phyloP scores from a whole-genome alignment of 1,140 invertebrate species.

The Catajapyx aquilonaris region DNA sequence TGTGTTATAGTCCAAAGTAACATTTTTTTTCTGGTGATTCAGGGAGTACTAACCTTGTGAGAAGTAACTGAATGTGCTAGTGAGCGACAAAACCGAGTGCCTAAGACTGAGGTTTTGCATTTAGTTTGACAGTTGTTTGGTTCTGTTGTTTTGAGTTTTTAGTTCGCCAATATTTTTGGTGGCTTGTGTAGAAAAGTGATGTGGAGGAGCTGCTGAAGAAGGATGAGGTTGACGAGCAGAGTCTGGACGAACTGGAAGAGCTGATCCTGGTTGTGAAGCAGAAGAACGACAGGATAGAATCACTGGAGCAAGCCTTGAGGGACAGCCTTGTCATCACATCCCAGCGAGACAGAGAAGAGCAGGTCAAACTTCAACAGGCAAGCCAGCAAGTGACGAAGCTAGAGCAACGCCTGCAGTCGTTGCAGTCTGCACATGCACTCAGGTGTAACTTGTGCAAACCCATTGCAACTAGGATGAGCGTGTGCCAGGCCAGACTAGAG shows the following conservation, averaged over 20 bases:
- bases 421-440: slow-evolving; percentile 39
- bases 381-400: slow-evolving; percentile 53
- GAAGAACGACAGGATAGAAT: slow-evolving; percentile 38
- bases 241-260: slow-evolving; percentile 27
- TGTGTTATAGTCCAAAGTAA: no score
- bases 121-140: no score
- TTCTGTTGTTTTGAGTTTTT: no score
- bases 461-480: slow-evolving; percentile 31
- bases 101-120: no score
- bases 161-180: no score
- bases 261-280: slow-evolving; percentile 25
- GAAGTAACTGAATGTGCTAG: no score
- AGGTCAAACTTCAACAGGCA: slow-evolving; percentile 6
- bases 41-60: no score
- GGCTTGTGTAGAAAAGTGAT: no score
- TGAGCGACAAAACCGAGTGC: no score
- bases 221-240: no score
- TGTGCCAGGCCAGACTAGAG: slow-evolving; percentile 30
- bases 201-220: no score
- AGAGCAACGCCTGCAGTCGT: slow-evolving; percentile 39
- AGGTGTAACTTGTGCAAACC: slow-evolving; percentile 41
- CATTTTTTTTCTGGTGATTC: no score
- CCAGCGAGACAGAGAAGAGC: neutral
- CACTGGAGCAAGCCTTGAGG: slow-evolving; percentile 55
- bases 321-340: slow-evolving; percentile 40